Conservation (phyloP, 2,113 vertebrate genomes). For the Erpornis zantholeuca region DNA sequence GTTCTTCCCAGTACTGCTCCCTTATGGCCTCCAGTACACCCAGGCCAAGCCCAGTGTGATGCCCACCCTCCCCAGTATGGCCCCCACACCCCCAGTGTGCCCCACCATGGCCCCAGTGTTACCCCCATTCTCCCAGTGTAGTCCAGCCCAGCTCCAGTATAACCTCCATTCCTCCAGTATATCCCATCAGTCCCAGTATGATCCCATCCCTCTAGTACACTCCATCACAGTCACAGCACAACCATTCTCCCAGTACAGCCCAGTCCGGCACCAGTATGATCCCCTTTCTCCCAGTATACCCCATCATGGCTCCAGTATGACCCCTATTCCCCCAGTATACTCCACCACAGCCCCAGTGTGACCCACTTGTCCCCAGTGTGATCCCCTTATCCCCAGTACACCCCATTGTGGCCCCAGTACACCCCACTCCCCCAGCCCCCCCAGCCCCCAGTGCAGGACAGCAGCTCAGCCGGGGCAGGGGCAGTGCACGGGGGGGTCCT, state of each 20-base stretch:
- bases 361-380: background rate
- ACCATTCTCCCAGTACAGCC: background rate
- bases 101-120: fast-evolving
- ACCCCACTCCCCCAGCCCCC: background rate
- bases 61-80: background rate
- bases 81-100: background rate
- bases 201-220: background rate
- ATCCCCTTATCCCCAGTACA: background rate
- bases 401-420: fast-evolving
- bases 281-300: background rate
- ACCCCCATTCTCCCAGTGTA: background rate
- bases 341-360: fast-evolving
- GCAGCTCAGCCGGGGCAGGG: background rate
- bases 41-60: background rate
- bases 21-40: background rate
- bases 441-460: fast-evolving
- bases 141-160: fast-evolving
- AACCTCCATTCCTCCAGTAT: background rate
- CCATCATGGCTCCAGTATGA: too few relatives aligned
- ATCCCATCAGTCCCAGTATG: background rate
- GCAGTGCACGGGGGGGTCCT: background rate
- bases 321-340: background rate
- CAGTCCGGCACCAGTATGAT: background rate
- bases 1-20: background rate
- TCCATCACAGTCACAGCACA: background rate